Conservation (phyloP, 2,888 invertebrate genomes). For the Ophraella communa region DNA sequence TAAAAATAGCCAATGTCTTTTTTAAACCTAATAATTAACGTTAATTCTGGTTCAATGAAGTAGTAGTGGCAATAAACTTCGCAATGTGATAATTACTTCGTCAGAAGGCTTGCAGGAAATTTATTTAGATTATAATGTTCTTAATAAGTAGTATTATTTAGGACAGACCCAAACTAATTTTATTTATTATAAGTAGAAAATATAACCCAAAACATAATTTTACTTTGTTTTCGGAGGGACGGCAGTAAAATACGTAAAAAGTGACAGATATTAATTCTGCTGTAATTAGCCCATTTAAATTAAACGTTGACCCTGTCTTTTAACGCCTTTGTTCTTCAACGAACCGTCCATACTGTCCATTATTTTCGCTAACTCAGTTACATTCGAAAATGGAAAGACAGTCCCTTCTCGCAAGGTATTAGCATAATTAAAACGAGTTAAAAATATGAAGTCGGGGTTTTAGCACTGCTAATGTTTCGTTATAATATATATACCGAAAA, state of each 20-base stretch:
- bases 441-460: slow-evolving; percentile 34
- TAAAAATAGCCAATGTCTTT: no score
- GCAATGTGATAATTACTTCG: no score
- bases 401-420: slow-evolving; percentile 24
- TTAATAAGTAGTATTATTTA: no score
- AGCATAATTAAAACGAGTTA: slow-evolving; percentile 35
- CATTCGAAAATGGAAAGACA: slow-evolving; percentile 15
- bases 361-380: slow-evolving; percentile 1
- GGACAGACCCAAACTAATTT: no score
- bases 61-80: no score
- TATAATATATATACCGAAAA: slow-evolving; percentile 45
- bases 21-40: no score
- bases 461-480: slow-evolving; percentile 38
- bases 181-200: no score
- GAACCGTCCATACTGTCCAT: slow-evolving; percentile 16
- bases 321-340: slow-evolving; percentile 5
- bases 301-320: slow-evolving; percentile 1
- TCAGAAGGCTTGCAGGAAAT: no score
- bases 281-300: slow-evolving; percentile 8
- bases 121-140: no score
- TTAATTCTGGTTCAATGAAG: no score
- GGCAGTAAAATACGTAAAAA: no score
- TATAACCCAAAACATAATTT: not conserved
- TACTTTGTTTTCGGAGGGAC: no score
- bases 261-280: slow-evolving; percentile 1